These are phyloP conservation scores for Macrophya alboannulata DNA, from an alignment of 2,888 invertebrate species.

Conservation along the genomic window DNA sequence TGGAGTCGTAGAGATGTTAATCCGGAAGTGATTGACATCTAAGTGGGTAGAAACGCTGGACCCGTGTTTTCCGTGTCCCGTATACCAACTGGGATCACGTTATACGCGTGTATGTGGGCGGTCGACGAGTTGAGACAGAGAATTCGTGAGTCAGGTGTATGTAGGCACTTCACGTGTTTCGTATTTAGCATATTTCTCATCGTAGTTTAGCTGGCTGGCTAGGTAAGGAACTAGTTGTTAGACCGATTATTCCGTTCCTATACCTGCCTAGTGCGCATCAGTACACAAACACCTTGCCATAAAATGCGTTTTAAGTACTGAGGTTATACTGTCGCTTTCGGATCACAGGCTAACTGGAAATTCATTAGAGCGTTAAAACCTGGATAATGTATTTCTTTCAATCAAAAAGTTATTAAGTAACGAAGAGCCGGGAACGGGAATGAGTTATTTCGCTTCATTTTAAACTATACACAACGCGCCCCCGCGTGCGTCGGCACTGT, in stretches of 20 bases:
- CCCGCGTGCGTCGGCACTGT: conserved; percentile 44
- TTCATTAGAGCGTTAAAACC: conserved; percentile 49
- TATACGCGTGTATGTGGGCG: conserved; percentile 54
- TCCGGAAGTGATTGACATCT: conserved; percentile 60
- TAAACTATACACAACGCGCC: conserved; percentile 34
- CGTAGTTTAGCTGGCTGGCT: neutral
- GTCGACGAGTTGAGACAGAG: conserved; percentile 22
- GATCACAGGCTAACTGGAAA: conserved; percentile 14
- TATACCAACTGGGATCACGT: neutral
- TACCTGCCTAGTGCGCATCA: conserved; percentile 43
- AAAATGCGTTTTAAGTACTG: conserved; percentile 25
- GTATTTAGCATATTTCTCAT: conserved; percentile 1
- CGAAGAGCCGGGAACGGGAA: neutral
- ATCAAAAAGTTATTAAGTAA: neutral
- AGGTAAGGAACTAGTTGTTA: neutral
- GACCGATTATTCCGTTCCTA: conserved; percentile 10
- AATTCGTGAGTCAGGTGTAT: conserved; percentile 24
- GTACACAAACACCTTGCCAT: conserved; percentile 25
- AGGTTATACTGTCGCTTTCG: neutral
- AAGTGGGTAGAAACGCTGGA: conserved; percentile 14
- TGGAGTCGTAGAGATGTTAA: conserved; percentile 46
- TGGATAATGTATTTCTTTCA: neutral
- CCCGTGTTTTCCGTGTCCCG: conserved; percentile 35
- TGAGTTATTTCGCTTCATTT: neutral
- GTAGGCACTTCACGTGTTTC: neutral